Percentiles rank a stretch among this genome's conserved stretches.
Evolutionary conservation across 1,140 invertebrate species (phyloP).

Genomic region (Pseudomyrmex sp.): DNA sequence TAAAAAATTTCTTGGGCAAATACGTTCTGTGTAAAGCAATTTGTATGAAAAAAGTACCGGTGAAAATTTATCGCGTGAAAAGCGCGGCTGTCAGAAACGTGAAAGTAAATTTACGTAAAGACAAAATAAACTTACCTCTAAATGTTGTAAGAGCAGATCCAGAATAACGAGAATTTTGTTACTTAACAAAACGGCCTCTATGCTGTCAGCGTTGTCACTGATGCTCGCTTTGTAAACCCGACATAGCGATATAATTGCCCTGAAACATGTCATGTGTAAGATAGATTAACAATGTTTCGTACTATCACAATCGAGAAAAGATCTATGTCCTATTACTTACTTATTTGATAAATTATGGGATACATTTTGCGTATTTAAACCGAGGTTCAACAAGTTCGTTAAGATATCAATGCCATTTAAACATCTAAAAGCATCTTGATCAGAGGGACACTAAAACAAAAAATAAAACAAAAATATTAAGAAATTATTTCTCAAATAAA

Average conservation of each 20-base stretch:
- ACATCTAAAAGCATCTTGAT: conserved; percentile 86
- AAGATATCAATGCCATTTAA: conserved; percentile 87
- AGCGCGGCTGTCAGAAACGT: neutral
- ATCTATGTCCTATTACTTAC: conserved; percentile 81
- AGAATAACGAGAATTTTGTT: conserved; percentile 89
- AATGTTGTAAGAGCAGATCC: conserved; percentile 89
- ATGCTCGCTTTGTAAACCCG: conserved; percentile 87
- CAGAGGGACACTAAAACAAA: conserved; percentile 80
- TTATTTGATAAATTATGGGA: conserved; percentile 86
- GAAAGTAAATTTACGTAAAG: neutral
- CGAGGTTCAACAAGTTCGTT: conserved; percentile 82
- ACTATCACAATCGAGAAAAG: neutral
- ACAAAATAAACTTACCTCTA: conserved; percentile 86
- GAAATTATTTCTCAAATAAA: neutral
- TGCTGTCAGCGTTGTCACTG: conserved; percentile 86
- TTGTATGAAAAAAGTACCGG: too few species aligned
- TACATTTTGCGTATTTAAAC: conserved; percentile 82
- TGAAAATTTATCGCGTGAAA: neutral
- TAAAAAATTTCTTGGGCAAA: too few species aligned
- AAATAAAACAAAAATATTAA: too few species aligned
- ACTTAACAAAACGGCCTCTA: conserved; percentile 89
- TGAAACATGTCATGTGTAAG: conserved; percentile 77
- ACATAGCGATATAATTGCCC: conserved; percentile 87
- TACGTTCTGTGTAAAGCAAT: too few species aligned
- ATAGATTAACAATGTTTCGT: neutral